phyloP scores from a whole-genome alignment of 2,888 invertebrate genomes.

The Nomada ruficornis region DNA sequence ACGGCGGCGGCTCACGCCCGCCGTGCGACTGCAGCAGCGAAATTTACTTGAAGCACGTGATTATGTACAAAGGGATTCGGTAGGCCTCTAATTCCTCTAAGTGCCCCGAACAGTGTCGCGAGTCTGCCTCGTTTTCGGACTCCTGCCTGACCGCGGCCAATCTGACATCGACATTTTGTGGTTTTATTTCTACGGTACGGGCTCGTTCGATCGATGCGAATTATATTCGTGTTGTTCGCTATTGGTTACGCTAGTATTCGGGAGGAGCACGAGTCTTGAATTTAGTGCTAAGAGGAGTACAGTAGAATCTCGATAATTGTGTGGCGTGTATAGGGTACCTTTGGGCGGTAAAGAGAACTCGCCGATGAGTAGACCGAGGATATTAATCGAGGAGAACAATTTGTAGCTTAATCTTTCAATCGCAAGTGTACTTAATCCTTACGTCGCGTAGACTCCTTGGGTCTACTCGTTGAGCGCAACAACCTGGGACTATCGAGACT shows the following conservation, averaged over 20 bases:
- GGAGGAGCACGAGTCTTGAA: constrained; percentile 15
- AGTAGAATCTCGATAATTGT: constrained; percentile 29
- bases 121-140: constrained; percentile 36
- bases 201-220: background rate
- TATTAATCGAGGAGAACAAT: background rate
- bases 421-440: too few species aligned
- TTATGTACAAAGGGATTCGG: constrained; percentile 76
- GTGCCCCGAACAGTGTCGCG: constrained; percentile 76
- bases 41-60: constrained; percentile 76
- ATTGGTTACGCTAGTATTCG: background rate
- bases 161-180: constrained; percentile 56
- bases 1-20: constrained; percentile 37
- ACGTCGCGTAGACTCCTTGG: too few species aligned
- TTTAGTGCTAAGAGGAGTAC: constrained; percentile 22
- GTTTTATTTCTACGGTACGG: constrained; percentile 18
- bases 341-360: background rate
- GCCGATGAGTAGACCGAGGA: background rate
- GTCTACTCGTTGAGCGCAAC: too few species aligned
- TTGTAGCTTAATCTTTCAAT: too few species aligned
- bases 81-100: constrained; percentile 77
- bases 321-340: too few species aligned
- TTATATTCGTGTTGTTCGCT: background rate
- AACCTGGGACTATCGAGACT: constrained; percentile 20
- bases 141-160: constrained; percentile 17
- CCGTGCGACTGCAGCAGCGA: constrained; percentile 67